These are phyloP conservation scores for Trissonchulus latispiculum DNA, from an alignment of 2,888 invertebrate genomes.

Conservation along the genomic window DNA sequence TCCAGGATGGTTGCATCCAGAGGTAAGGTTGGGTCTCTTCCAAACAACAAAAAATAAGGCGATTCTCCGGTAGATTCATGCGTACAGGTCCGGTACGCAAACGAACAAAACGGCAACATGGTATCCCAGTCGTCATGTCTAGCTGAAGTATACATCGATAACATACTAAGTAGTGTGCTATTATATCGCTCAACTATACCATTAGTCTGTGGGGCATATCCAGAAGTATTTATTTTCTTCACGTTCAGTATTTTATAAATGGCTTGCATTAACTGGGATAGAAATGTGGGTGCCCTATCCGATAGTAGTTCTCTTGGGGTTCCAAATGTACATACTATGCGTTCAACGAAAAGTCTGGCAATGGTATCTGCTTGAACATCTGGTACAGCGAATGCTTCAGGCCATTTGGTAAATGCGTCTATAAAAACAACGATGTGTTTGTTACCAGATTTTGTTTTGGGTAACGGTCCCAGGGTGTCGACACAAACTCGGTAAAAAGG, in stretches of 20 bases:
- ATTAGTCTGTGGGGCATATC: slow-evolving; percentile 27
- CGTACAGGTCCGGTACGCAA: slow-evolving; percentile 30
- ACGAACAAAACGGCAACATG: slow-evolving; percentile 27
- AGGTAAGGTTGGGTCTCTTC: slow-evolving; percentile 26
- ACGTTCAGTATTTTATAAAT: slow-evolving; percentile 23
- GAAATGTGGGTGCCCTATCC: slow-evolving; percentile 29
- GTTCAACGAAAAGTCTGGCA: slow-evolving; percentile 29
- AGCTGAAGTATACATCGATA: neutral
- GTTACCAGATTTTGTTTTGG: slow-evolving; percentile 24
- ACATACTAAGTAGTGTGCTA: slow-evolving; percentile 26
- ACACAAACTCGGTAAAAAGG: neutral
- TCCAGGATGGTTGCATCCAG: slow-evolving; percentile 18
- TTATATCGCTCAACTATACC: slow-evolving; percentile 31
- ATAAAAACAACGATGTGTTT: slow-evolving; percentile 29
- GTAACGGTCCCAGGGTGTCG: slow-evolving; percentile 27
- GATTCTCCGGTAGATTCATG: slow-evolving; percentile 27
- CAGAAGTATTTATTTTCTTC: slow-evolving; percentile 20
- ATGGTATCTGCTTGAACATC: slow-evolving; percentile 35
- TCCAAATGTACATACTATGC: slow-evolving; percentile 26
- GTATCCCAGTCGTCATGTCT: slow-evolving; percentile 32
- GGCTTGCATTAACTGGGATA: slow-evolving; percentile 22
- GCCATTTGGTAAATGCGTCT: slow-evolving; percentile 28
- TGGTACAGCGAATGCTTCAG: slow-evolving; percentile 32
- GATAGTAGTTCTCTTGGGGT: slow-evolving; percentile 26
- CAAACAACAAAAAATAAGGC: slow-evolving; percentile 27